These are phyloP conservation scores for Coecobrya sp. DNA, from an alignment of 2,888 invertebrate genomes.

Conservation along the genomic window DNA sequence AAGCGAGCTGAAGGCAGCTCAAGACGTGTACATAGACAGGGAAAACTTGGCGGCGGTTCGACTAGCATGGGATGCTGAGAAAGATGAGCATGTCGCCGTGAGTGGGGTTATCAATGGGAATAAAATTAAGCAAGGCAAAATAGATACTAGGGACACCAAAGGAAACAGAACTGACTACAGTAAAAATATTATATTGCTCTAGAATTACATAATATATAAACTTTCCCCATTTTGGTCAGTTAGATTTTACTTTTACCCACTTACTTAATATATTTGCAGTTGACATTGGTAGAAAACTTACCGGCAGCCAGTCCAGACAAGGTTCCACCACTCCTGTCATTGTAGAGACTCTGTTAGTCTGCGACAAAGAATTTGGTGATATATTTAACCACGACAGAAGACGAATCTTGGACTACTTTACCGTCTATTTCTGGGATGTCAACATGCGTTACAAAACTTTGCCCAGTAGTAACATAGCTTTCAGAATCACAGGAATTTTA, in stretches of 20 bases:
- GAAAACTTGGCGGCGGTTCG: slow-evolving; percentile 54
- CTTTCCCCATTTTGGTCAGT: no score
- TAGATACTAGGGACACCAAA: no score
- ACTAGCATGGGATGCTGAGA: slow-evolving; percentile 7
- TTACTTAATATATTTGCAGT: no score
- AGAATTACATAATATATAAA: no score
- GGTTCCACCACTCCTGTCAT: slow-evolving; percentile 8
- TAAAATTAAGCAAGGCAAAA: no score
- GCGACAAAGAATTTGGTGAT: slow-evolving; percentile 81
- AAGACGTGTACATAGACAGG: slow-evolving; percentile 55
- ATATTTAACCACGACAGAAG: slow-evolving; percentile 69
- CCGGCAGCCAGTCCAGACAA: no score
- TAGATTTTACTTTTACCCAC: no score
- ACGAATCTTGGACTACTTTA: slow-evolving; percentile 79
- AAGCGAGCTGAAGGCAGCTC: neutral
- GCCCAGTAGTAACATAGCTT: slow-evolving; percentile 70
- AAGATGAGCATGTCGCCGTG: neutral
- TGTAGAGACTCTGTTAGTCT: slow-evolving; percentile 76
- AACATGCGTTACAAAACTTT: slow-evolving; percentile 80
- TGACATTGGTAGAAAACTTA: no score
- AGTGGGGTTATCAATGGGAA: no score
- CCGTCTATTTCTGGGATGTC: slow-evolving; percentile 82
- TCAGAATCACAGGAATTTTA: slow-evolving; percentile 73
- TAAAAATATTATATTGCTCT: no score
- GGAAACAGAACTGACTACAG: no score